phyloP scores from a whole-genome alignment of 2,113 vertebrate species.

The Narcine bancroftii region DNA sequence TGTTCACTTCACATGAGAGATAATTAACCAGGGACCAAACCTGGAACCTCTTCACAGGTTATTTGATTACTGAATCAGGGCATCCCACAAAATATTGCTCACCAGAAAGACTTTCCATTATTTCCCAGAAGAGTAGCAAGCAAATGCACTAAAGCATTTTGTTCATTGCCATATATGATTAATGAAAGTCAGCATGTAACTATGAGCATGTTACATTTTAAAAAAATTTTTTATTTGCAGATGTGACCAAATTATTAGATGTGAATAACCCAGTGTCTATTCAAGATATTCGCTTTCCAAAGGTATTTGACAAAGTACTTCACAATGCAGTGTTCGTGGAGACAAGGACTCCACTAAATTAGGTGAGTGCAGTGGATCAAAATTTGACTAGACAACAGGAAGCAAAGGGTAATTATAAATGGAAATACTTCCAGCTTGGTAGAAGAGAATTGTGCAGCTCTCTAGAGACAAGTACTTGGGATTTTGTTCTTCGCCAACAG shows the following conservation, averaged over 20 bases:
- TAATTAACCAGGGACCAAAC: not conserved
- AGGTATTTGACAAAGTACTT: constrained; percentile 6
- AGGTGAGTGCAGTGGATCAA: not conserved
- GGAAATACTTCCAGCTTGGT: not conserved
- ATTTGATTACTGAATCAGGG: not conserved
- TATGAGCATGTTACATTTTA: not conserved
- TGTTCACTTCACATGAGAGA: not conserved
- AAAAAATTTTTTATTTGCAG: not conserved
- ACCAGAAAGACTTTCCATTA: constrained; percentile 13
- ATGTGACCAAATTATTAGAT: constrained; percentile 17
- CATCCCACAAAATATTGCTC: not conserved
- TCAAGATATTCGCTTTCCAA: not conserved
- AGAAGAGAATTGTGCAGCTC: constrained; percentile 10
- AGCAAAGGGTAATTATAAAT: constrained; percentile 20
- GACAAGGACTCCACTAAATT: not conserved
- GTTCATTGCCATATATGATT: constrained; percentile 4
- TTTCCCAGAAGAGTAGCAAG: constrained; percentile 20
- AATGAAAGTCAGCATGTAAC: constrained; percentile 11
- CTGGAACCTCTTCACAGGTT: not conserved
- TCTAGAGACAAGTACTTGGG: not conserved
- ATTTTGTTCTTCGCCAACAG: not conserved
- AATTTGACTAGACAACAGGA: constrained; percentile 18
- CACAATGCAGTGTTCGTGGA: not conserved
- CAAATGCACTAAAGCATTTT: not conserved
- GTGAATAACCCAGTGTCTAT: not conserved